phyloP scores from a whole-genome alignment of 1,140 invertebrate species.

The Calephelis virginiensis region DNA sequence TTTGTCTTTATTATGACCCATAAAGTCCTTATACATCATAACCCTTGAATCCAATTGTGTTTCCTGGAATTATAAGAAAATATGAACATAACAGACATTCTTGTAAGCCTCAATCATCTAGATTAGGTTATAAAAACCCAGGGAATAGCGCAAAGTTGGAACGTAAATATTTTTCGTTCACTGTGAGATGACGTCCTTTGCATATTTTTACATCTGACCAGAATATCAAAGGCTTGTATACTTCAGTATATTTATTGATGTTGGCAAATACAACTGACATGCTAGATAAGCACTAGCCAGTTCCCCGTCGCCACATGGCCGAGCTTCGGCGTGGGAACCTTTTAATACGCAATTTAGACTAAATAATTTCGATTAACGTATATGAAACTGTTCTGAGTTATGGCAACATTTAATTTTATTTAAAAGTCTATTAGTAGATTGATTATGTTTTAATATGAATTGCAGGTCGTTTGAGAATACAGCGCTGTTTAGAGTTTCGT shows the following conservation, averaged over 20 bases:
- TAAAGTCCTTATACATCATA: no score
- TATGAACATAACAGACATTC: no score
- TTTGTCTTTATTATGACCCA: no score
- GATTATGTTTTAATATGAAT: neutral
- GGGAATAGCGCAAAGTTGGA: no score
- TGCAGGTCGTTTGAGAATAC: neutral
- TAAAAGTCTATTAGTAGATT: neutral
- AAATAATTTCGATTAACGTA: slow-evolving; percentile 9
- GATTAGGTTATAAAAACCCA: no score
- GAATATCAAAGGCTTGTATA: neutral
- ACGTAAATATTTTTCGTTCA: neutral
- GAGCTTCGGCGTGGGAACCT: slow-evolving; percentile 32
- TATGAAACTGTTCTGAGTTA: neutral
- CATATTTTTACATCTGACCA: neutral
- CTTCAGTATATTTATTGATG: slow-evolving; percentile 41
- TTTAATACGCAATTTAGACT: slow-evolving; percentile 18
- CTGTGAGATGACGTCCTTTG: neutral
- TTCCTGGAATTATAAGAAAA: no score
- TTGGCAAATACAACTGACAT: slow-evolving; percentile 38
- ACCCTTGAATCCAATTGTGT: no score
- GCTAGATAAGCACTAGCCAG: slow-evolving; percentile 16
- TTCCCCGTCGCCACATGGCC: slow-evolving; percentile 32
- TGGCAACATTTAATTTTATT: slow-evolving; percentile 14
- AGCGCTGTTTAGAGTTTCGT: neutral
- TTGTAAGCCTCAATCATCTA: no score